Percentiles rank a stretch among this genome's conserved stretches.
Evolutionary conservation across 2,113 vertebrate genomes (phyloP).

Genomic region (Harpagus bidentatus): DNA sequence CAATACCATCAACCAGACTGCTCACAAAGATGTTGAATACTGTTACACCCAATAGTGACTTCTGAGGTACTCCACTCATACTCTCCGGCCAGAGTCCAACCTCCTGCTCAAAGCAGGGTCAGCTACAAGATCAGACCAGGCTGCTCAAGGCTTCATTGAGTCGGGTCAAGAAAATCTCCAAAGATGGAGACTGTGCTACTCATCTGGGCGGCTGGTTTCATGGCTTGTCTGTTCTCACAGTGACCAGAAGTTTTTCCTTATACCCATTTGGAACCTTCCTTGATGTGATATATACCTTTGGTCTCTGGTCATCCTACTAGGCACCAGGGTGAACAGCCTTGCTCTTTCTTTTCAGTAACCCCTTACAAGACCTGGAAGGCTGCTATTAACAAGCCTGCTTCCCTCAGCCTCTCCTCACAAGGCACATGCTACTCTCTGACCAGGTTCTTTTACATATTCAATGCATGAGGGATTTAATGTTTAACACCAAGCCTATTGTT

Average conservation of each 20-base stretch:
- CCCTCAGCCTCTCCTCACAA: background rate
- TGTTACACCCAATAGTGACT: background rate
- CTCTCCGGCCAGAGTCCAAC: background rate
- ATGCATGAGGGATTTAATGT: background rate
- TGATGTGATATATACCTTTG: background rate
- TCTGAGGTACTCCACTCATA: background rate
- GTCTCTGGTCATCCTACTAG: background rate
- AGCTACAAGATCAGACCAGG: background rate
- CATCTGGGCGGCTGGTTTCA: background rate
- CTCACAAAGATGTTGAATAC: background rate
- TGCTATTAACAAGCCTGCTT: background rate
- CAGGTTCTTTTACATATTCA: background rate
- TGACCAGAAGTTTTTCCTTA: background rate
- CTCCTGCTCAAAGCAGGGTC: background rate
- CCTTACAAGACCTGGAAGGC: background rate
- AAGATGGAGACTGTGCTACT: background rate
- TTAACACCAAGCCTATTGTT: background rate
- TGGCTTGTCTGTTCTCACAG: background rate
- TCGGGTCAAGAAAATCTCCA: background rate
- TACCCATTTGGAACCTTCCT: background rate
- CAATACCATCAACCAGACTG: background rate
- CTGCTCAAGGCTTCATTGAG: background rate
- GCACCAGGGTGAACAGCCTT: background rate
- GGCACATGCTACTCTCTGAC: background rate
- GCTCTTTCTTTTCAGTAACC: background rate